Evolutionary conservation across 2,113 vertebrate species (phyloP).

Genomic region (Tretioscincus oriximinensis): DNA sequence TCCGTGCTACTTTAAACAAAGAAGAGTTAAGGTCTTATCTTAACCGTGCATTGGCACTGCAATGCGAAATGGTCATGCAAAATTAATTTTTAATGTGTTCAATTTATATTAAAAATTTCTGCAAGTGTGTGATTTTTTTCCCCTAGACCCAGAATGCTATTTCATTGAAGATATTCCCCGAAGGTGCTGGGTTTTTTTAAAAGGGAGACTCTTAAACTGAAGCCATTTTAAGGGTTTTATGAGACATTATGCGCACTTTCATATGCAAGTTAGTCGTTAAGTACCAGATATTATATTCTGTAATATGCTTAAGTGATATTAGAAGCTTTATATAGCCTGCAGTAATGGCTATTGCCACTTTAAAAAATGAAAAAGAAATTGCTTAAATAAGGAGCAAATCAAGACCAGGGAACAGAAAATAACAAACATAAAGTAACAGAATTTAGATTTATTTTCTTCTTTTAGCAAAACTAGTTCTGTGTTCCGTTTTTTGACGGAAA

Average conservation of each 20-base stretch:
- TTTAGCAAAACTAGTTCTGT: slow-evolving; percentile 46
- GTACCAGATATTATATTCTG: slow-evolving; percentile 95
- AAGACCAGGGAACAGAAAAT: slow-evolving; percentile 75
- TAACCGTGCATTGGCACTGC: slow-evolving; percentile 81
- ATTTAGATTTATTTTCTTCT: slow-evolving; percentile 59
- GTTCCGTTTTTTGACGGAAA: slow-evolving; percentile 47
- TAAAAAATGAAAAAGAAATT: slow-evolving; percentile 83
- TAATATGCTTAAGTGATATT: slow-evolving; percentile 94
- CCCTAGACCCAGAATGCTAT: slow-evolving; percentile 78
- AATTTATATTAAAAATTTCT: slow-evolving; percentile 89
- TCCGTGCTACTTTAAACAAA: slow-evolving; percentile 82
- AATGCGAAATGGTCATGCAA: slow-evolving; percentile 87
- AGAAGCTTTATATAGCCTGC: slow-evolving; percentile 82
- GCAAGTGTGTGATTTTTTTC: slow-evolving; percentile 86
- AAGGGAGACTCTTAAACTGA: slow-evolving; percentile 85
- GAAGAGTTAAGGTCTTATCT: slow-evolving; percentile 84
- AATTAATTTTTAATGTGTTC: slow-evolving; percentile 89
- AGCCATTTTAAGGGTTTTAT: slow-evolving; percentile 88
- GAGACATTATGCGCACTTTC: slow-evolving; percentile 95
- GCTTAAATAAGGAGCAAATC: slow-evolving; percentile 84
- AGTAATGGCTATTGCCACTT: slow-evolving; percentile 93
- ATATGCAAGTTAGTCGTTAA: slow-evolving; percentile 92
- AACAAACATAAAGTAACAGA: slow-evolving; percentile 71
- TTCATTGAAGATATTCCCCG: slow-evolving; percentile 90
- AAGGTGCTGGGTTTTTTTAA: slow-evolving; percentile 77